These are phyloP conservation scores for Macrosoma leucophasiata DNA, from an alignment of 2,888 invertebrate genomes.

Conservation along the genomic window DNA sequence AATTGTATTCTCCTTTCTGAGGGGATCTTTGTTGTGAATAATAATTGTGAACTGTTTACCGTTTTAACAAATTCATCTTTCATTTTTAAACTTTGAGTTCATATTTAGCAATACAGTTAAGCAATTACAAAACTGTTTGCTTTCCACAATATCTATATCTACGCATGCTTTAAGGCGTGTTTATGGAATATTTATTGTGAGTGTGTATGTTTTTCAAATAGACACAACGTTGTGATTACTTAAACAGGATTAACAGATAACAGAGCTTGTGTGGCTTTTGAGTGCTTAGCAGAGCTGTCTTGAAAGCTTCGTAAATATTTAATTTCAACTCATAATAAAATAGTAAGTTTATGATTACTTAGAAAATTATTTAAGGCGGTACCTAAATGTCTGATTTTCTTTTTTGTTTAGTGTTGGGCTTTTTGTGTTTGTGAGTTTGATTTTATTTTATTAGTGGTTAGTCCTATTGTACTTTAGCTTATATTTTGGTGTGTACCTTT, in stretches of 20 bases:
- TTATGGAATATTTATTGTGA: conserved; percentile 3
- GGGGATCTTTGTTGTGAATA: too few relatives aligned
- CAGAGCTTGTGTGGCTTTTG: conserved; percentile 32
- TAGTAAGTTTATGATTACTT: too few relatives aligned
- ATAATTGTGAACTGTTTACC: too few relatives aligned
- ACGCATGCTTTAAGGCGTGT: conserved; percentile 9
- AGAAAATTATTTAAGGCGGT: too few relatives aligned
- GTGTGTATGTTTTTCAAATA: conserved; percentile 28
- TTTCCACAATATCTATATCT: conserved; percentile 31
- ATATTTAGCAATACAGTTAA: too few relatives aligned
- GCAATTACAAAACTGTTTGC: conserved; percentile 10
- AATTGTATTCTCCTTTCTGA: too few relatives aligned
- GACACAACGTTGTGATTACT: conserved; percentile 22
- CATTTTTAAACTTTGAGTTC: too few relatives aligned
- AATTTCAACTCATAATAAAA: too few relatives aligned
- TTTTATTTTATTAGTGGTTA: conserved; percentile 9
- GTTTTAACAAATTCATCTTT: too few relatives aligned
- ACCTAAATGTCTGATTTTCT: conserved; percentile 4
- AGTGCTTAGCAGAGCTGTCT: too few relatives aligned
- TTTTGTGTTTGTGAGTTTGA: conserved; percentile 12
- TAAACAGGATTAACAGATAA: conserved; percentile 38
- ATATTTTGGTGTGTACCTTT: conserved; percentile 15
- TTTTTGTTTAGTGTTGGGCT: neutral
- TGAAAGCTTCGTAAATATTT: too few relatives aligned
- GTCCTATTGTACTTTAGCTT: conserved; percentile 8